These are phyloP conservation scores for Grantiella picta DNA, from an alignment of 2,113 vertebrate genomes.

Conservation along the genomic window DNA sequence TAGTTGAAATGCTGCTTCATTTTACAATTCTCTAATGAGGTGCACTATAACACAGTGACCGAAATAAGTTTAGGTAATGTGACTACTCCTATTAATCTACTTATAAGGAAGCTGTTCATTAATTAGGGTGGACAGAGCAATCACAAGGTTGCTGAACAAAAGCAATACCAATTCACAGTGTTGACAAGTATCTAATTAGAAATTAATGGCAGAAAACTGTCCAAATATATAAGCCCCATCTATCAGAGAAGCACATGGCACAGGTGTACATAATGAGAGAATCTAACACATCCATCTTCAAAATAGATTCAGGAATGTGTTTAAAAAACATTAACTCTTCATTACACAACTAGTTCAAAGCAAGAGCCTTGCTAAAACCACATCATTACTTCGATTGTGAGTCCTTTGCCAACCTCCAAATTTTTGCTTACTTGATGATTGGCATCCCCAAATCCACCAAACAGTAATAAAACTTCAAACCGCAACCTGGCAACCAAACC, in stretches of 20 bases:
- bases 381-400: neutral
- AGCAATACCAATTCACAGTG: constrained; percentile 5
- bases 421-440: neutral
- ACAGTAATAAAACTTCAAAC: neutral
- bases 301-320: neutral
- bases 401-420: neutral
- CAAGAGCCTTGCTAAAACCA: neutral
- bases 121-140: constrained; percentile 65
- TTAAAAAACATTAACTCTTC: neutral
- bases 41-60: constrained; percentile 8
- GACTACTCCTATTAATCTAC: constrained; percentile 68
- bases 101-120: constrained; percentile 62
- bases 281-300: neutral
- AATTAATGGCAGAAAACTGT: constrained; percentile 52
- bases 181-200: constrained; percentile 57
- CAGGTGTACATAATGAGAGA: neutral
- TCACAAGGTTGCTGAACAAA: constrained; percentile 44
- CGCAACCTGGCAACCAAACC: neutral
- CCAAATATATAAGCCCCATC: neutral
- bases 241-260: neutral
- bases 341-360: neutral
- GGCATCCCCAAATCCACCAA: neutral
- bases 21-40: constrained; percentile 56
- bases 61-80: constrained; percentile 70
- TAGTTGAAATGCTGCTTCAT: constrained; percentile 52